phyloP scores from a whole-genome alignment of 2,113 vertebrate species.

The Eulacestoma nigropectus region DNA sequence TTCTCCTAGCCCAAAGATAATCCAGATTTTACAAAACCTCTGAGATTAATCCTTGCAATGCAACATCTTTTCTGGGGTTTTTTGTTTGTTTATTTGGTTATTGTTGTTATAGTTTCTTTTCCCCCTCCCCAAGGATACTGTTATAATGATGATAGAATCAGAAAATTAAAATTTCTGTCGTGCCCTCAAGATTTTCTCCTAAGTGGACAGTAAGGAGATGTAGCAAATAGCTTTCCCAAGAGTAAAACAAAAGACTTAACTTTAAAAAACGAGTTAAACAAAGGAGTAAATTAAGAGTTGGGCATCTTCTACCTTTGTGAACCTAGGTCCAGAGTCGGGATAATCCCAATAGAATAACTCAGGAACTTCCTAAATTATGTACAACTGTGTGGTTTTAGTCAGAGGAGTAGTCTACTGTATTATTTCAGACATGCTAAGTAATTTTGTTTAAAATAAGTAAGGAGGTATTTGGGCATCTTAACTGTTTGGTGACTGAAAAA shows the following conservation, averaged over 20 bases:
- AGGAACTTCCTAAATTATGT: neutral
- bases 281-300: neutral
- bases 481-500: neutral
- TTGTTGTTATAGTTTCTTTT: neutral
- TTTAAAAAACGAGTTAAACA: neutral
- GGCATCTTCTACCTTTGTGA: neutral
- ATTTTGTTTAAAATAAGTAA: neutral
- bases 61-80: neutral
- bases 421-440: neutral
- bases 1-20: neutral
- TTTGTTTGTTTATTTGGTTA: neutral
- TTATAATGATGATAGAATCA: neutral
- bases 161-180: neutral
- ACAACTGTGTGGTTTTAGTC: neutral
- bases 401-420: neutral
- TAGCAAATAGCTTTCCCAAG: neutral
- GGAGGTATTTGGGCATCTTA: neutral
- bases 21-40: neutral
- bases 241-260: neutral
- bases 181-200: neutral
- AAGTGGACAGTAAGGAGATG: neutral
- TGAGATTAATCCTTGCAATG: neutral
- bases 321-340: neutral
- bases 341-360: neutral
- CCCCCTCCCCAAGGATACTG: rapidly evolving